phyloP scores from a whole-genome alignment of 2,113 vertebrate genomes.

The Panthera tigris region DNA sequence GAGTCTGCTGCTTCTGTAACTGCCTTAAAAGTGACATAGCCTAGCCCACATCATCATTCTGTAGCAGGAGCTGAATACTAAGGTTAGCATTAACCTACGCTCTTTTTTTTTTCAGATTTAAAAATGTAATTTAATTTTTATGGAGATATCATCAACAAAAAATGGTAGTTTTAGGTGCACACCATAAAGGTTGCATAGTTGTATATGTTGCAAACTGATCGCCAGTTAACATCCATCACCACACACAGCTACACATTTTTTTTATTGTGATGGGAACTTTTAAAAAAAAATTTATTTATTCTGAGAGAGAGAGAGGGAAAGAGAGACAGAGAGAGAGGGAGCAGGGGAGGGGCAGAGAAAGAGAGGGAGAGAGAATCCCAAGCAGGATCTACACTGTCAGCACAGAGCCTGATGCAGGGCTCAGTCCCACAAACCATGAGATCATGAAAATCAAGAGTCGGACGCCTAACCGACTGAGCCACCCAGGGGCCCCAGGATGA shows the following conservation, averaged over 20 bases:
- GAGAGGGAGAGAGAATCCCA: no score
- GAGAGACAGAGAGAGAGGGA: no score
- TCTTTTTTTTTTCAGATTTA: background rate
- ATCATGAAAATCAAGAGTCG: no score
- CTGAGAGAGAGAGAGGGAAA: no score
- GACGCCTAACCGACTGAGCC: no score
- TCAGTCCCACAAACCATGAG: no score
- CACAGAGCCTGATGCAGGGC: no score
- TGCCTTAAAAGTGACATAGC: background rate
- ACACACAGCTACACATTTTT: background rate
- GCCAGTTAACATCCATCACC: background rate
- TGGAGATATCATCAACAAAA: background rate
- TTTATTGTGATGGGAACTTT: background rate
- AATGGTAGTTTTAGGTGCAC: background rate
- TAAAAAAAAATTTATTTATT: no score
- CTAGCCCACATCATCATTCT: background rate
- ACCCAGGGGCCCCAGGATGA: background rate
- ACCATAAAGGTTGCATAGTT: background rate
- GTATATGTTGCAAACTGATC: background rate
- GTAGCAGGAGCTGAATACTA: background rate
- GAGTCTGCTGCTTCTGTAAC: background rate
- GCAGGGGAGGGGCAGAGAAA: no score
- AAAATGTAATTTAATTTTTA: background rate
- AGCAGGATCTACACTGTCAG: no score
- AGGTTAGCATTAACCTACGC: background rate